These are phyloP conservation scores for Acanthiza pusilla DNA, from an alignment of 2,797 vertebrate species.

Conservation along the genomic window DNA sequence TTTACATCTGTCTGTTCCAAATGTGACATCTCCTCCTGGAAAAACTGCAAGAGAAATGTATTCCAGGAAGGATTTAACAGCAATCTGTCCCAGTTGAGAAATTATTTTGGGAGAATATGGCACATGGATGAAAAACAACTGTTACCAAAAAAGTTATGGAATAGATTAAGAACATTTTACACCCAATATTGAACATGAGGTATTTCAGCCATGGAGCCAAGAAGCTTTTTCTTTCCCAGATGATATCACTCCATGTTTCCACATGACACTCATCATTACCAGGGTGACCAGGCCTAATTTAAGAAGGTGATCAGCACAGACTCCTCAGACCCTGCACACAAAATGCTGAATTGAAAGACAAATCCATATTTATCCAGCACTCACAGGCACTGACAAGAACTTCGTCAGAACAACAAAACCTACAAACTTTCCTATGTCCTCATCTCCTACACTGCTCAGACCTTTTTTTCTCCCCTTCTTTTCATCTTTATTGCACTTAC, in stretches of 20 bases:
- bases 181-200: neutral
- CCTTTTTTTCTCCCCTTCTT: neutral
- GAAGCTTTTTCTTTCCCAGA: neutral
- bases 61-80: neutral
- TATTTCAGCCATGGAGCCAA: neutral
- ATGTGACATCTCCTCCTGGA: neutral
- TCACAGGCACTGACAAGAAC: too few relatives aligned
- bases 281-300: neutral
- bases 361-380: neutral
- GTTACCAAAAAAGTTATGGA: neutral
- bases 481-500: neutral
- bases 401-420: neutral
- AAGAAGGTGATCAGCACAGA: neutral
- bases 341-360: neutral
- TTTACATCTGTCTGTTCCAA: neutral
- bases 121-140: neutral
- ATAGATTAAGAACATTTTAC: neutral
- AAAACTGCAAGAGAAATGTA: neutral
- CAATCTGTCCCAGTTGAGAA: neutral
- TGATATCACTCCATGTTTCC: neutral
- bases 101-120: neutral
- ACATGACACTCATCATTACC: neutral
- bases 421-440: neutral
- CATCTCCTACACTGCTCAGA: neutral
- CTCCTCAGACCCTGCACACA: neutral